Evolutionary conservation across 2,797 vertebrate genomes (phyloP), one percentile per base, ranked within the genome.

Genomic region (Morus bassanus): DNA sequence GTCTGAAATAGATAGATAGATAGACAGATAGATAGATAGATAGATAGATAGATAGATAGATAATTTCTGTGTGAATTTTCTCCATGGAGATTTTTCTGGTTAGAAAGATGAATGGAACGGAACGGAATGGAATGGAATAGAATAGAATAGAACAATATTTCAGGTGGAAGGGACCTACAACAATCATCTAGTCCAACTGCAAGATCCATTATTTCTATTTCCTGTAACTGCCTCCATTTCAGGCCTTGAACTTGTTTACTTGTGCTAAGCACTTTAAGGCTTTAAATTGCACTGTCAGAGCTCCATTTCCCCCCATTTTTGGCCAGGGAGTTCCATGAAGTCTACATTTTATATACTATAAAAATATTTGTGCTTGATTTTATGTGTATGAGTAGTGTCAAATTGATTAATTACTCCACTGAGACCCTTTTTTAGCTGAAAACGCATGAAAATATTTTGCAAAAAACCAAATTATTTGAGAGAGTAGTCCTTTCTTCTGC

Each of bases 91-190:
- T 94, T 90, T 74, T 83, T 39, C 30, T 88, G 23, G 22, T 74
- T 43, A 63, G 53, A 64, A 80, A 39, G 16, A 27, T 9, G 6
- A 25, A 33, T 12, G 0, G 56, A 54, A 28, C 2, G 17, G 41
- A 41, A 41, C 12, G 13, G 25, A 17, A 13, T 1, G 0, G 45
- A 31, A 39, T 2, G 2, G 33, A 31, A 27, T 4, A 0, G 25
- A 14, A 15, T 3, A 2, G 37, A 14, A 28, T 12, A 2, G 64
- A 39, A 39, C 18, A 59, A 22, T 27, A 54, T 30, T 88, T 88
- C 37, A 11, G 3, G n/a, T 74, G 39, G 16, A 84, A 89, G 23
- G 10, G 6, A 51, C 13, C 31, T 73, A 24, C 8, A 51, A 39
- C 9, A 4, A 28, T 65, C 25, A n/a, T 23, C 9, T 43, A 39